These are phyloP conservation scores for Suricata suricatta DNA, from an alignment of 2,113 vertebrate species.

Conservation along the genomic window DNA sequence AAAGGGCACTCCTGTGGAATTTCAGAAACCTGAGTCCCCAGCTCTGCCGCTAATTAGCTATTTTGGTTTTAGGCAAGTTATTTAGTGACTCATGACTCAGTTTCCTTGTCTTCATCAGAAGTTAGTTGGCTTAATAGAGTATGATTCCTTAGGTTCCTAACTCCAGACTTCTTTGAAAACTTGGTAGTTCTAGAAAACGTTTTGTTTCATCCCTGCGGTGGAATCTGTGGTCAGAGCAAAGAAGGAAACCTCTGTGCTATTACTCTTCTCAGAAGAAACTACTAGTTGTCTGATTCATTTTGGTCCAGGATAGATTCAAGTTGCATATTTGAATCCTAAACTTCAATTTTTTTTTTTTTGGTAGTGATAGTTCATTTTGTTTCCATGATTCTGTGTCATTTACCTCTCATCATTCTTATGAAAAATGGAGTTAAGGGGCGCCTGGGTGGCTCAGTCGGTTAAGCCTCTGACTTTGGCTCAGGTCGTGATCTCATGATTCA, in stretches of 20 bases:
- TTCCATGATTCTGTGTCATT: not conserved
- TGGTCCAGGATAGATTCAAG: slow-evolving; percentile 24
- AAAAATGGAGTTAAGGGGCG: not conserved
- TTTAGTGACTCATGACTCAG: slow-evolving; percentile 18
- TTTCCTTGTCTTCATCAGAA: not conserved
- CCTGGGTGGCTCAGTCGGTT: too few relatives aligned
- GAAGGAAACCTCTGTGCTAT: not conserved
- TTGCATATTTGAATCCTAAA: not conserved
- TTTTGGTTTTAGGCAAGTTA: not conserved
- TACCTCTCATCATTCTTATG: not conserved
- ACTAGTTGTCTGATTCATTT: slow-evolving; percentile 5
- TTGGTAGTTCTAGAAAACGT: not conserved
- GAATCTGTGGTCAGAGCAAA: not conserved
- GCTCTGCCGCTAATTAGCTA: not conserved
- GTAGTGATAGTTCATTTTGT: not conserved
- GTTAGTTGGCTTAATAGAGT: not conserved
- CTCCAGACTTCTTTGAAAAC: not conserved
- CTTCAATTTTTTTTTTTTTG: not conserved
- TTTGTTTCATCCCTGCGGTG: not conserved
- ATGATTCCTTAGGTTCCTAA: not conserved
- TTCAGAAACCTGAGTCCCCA: not conserved
- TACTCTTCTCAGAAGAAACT: slow-evolving; percentile 23
- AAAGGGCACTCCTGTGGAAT: not conserved
- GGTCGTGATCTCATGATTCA: too few relatives aligned
- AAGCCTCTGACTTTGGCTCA: too few relatives aligned